phyloP scores from a whole-genome alignment of 2,113 vertebrate genomes.

The Himantopus leucocephalus region DNA sequence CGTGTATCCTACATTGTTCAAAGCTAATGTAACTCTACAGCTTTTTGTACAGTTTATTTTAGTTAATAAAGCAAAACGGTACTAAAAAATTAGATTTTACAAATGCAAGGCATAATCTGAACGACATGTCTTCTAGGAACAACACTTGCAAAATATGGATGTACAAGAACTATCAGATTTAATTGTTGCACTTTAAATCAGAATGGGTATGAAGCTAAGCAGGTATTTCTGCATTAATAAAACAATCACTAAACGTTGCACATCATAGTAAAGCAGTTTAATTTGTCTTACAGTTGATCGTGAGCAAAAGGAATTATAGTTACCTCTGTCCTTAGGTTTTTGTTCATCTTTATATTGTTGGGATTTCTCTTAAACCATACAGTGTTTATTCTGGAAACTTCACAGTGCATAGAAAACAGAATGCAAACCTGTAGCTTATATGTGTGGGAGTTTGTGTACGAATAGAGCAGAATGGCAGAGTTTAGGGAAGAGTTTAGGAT shows the following conservation, averaged over 20 bases:
- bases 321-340: not conserved
- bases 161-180: slow-evolving; percentile 26
- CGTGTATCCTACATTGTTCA: slow-evolving; percentile 67
- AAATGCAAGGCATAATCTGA: slow-evolving; percentile 15
- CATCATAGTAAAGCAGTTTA: slow-evolving; percentile 55
- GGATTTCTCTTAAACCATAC: not conserved
- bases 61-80: slow-evolving; percentile 71
- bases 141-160: slow-evolving; percentile 24
- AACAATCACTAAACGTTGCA: slow-evolving; percentile 50
- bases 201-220: slow-evolving; percentile 39
- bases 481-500: not conserved
- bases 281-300: not conserved
- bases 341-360: not conserved
- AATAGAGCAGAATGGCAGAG: not conserved
- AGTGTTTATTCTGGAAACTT: not conserved
- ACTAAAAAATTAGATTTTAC: slow-evolving; percentile 60
- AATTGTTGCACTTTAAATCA: slow-evolving; percentile 60
- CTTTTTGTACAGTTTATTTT: slow-evolving; percentile 76
- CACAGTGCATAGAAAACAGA: not conserved
- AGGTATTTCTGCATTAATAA: slow-evolving; percentile 61
- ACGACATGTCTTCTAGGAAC: not conserved
- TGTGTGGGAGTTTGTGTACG: not conserved
- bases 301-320: not conserved
- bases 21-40: slow-evolving; percentile 71
- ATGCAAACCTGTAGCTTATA: not conserved